phyloP scores from a whole-genome alignment of 2,113 vertebrate species.

The Prinia subflava region DNA sequence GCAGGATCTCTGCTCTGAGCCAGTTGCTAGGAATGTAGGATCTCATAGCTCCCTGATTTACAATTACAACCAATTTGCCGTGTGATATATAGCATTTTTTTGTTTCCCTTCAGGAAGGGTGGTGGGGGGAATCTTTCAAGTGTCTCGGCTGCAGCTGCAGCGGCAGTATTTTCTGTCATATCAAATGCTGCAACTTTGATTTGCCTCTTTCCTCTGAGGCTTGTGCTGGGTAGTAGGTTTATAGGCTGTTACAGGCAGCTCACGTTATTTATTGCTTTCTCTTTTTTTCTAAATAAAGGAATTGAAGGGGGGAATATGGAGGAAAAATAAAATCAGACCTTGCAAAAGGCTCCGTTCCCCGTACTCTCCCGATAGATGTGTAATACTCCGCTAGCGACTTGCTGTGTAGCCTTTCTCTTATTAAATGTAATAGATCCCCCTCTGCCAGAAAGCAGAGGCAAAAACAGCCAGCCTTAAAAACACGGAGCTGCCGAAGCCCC shows the following conservation, averaged over 20 bases:
- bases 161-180: constrained; percentile 57
- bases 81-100: constrained; percentile 39
- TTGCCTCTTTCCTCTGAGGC: constrained; percentile 41
- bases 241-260: constrained; percentile 18
- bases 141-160: constrained; percentile 39
- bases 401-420: constrained; percentile 40
- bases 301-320: neutral
- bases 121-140: constrained; percentile 32
- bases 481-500: constrained; percentile 31
- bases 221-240: neutral
- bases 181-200: constrained; percentile 77
- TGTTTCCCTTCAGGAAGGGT: neutral
- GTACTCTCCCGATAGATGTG: constrained; percentile 24
- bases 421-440: constrained; percentile 59
- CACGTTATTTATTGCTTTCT: neutral
- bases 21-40: constrained; percentile 39
- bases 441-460: constrained; percentile 48
- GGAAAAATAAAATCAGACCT: constrained; percentile 11
- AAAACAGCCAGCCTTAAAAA: constrained; percentile 41
- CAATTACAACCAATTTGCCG: constrained; percentile 44
- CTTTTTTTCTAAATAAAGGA: neutral
- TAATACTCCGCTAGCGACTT: constrained; percentile 32
- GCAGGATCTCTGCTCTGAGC: constrained; percentile 38
- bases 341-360: neutral
- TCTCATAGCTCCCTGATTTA: constrained; percentile 29